Evolutionary conservation across 92 coral and sea anemone species (phyloP).

Genomic region (Porites divaricata): DNA sequence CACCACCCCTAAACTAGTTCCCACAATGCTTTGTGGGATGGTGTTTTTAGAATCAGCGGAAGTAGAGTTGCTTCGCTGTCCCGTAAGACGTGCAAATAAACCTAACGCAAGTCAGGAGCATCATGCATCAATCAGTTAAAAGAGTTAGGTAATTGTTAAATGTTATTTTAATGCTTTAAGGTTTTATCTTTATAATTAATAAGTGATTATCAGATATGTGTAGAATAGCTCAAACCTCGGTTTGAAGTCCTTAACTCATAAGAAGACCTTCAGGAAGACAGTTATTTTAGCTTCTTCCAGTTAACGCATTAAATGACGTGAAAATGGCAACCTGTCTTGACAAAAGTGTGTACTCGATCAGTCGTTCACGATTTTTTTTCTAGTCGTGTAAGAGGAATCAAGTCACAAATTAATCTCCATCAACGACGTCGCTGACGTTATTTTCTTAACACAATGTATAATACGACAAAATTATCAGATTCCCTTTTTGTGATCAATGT

Average conservation of each 20-base stretch:
- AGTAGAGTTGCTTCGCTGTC: conserved; percentile 47
- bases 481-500: no score
- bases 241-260: not conserved
- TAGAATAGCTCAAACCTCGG: not conserved
- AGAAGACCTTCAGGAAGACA: not conserved
- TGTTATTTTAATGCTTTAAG: not conserved
- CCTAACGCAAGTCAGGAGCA: conserved; percentile 46
- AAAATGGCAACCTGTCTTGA: no score
- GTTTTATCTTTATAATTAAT: not conserved
- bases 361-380: no score
- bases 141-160: conserved; percentile 1
- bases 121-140: conserved; percentile 30
- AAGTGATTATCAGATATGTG: not conserved
- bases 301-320: not conserved
- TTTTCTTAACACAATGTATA: no score
- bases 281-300: not conserved
- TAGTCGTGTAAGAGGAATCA: no score
- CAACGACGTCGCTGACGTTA: no score
- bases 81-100: conserved; percentile 44
- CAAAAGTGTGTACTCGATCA: no score
- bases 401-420: no score
- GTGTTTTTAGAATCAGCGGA: conserved; percentile 49
- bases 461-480: no score
- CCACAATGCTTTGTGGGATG: conserved; percentile 43
- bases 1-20: conserved; percentile 29